phyloP scores from a whole-genome alignment of 2,113 vertebrate genomes.

The Muscicapa adusta region DNA sequence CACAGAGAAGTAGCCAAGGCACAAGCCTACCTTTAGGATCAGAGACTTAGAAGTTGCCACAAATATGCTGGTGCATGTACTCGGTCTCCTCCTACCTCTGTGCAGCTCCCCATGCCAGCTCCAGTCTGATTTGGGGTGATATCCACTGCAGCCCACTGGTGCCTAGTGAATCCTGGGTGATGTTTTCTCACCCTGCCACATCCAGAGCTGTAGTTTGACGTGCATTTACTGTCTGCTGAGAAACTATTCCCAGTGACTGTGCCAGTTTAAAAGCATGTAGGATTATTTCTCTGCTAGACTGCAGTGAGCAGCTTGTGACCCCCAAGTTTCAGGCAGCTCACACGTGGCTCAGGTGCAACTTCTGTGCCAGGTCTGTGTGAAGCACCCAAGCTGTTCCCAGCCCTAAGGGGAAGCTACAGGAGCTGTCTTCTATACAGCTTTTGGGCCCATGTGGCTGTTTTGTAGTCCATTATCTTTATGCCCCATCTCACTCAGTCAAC shows the following conservation, averaged over 20 bases:
- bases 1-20: neutral
- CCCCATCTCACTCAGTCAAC: neutral
- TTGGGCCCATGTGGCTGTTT: neutral
- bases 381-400: neutral
- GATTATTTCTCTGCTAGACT: neutral
- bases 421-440: neutral
- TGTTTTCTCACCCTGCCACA: neutral
- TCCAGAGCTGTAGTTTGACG: neutral
- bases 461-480: neutral
- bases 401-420: neutral
- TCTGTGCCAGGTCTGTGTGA: neutral
- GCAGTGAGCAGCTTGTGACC: neutral
- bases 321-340: neutral
- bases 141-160: neutral
- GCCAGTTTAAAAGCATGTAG: neutral
- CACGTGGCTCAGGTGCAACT: neutral
- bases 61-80: neutral
- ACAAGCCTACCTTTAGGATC: neutral
- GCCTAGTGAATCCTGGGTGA: neutral
- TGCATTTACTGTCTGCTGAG: neutral
- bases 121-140: neutral
- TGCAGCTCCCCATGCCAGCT: neutral
- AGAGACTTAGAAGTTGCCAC: neutral
- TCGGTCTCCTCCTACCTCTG: neutral
- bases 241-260: neutral